Evolutionary conservation across 1,140 invertebrate genomes (phyloP).

Genomic region (Drosophila erecta): DNA sequence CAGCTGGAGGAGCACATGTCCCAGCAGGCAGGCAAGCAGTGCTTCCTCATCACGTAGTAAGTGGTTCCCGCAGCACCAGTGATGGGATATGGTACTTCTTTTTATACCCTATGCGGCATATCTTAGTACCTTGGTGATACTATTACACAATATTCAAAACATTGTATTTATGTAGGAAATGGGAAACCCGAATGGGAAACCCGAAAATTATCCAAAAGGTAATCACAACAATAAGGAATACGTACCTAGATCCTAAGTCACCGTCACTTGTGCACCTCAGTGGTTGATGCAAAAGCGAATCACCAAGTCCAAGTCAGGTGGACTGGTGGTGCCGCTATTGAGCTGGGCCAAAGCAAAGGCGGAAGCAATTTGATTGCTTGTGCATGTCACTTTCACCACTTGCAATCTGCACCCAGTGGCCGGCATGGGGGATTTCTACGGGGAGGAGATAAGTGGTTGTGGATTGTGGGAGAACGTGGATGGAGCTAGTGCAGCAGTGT

Average conservation of each 20-base stretch:
- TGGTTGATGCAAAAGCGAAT: slow-evolving; percentile 16
- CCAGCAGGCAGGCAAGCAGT: slow-evolving; percentile 22
- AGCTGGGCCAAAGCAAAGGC: slow-evolving; percentile 50
- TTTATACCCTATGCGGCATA: too few relatives aligned
- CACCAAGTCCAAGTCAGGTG: too few relatives aligned
- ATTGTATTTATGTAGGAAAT: too few relatives aligned
- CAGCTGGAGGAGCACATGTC: slow-evolving; percentile 58
- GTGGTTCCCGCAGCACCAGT: slow-evolving; percentile 20
- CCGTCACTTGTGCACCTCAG: background rate
- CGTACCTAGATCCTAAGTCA: background rate
- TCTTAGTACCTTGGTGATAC: too few relatives aligned
- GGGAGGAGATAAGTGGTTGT: slow-evolving; percentile 9
- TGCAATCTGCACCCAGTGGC: slow-evolving; percentile 32
- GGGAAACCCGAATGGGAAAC: too few relatives aligned
- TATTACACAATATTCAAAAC: too few relatives aligned
- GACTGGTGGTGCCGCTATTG: slow-evolving; percentile 17
- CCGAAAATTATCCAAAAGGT: too few relatives aligned
- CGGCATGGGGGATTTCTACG: too few relatives aligned
- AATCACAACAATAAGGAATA: too few relatives aligned
- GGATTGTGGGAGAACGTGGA: slow-evolving; percentile 21
- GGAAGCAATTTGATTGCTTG: slow-evolving; percentile 83
- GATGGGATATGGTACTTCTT: background rate
- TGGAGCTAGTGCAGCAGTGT: slow-evolving; percentile 42
- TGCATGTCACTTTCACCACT: slow-evolving; percentile 84
- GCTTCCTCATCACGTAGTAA: slow-evolving; percentile 14